Conservation (phyloP, 2,888 invertebrate genomes). For the Pandemis corylana region DNA sequence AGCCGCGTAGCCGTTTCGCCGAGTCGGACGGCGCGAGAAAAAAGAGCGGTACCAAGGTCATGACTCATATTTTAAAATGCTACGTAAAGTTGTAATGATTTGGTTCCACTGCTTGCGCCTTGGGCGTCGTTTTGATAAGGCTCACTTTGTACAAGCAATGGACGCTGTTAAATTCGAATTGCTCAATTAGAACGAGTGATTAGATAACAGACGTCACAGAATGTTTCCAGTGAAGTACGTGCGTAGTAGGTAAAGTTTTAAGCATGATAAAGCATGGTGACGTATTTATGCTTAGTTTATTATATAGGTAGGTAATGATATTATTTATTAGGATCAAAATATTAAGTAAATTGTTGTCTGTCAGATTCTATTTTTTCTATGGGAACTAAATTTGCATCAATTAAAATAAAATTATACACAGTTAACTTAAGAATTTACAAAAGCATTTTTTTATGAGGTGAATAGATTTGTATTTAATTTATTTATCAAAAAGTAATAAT, state of each 20-base stretch:
- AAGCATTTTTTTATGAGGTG: too few species aligned
- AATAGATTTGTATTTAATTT: too few species aligned
- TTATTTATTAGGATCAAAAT: too few species aligned
- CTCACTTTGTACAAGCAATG: background rate
- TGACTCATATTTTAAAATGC: background rate
- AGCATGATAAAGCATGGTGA: background rate
- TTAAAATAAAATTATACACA: too few species aligned
- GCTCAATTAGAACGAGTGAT: background rate
- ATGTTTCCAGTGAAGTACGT: background rate
- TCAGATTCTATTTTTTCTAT: too few species aligned
- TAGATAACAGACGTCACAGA: background rate
- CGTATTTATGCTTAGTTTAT: too few species aligned
- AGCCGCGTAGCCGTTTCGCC: conserved; percentile 33
- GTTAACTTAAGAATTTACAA: too few species aligned
- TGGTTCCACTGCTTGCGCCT: background rate
- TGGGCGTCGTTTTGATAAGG: background rate
- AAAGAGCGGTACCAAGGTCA: conserved; percentile 15
- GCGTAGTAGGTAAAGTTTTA: background rate
- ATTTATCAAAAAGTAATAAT: too few species aligned
- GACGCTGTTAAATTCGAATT: background rate
- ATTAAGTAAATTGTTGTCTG: too few species aligned
- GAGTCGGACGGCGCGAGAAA: conserved; percentile 10
- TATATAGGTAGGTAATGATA: too few species aligned
- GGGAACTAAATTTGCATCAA: too few species aligned
- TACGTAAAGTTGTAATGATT: background rate